Evolutionary conservation across 2,113 vertebrate genomes (phyloP).

Genomic region (Laterallus jamaicensis): DNA sequence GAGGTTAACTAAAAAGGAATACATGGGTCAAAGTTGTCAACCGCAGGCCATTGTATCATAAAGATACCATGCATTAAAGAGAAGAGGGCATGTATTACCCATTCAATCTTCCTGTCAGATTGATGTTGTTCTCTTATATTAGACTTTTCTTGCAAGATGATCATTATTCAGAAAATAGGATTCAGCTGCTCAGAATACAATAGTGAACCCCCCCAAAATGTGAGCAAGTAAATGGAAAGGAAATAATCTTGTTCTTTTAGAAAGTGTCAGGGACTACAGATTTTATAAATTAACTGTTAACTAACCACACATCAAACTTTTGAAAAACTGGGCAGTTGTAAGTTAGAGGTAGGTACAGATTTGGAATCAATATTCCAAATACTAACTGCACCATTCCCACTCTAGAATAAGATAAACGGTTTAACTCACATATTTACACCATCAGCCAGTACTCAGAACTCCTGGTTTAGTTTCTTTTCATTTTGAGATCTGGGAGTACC

Average conservation of each 20-base stretch:
- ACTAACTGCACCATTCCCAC: too few relatives aligned
- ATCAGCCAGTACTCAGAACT: neutral
- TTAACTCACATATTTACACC: neutral
- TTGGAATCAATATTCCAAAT: neutral
- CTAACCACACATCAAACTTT: neutral
- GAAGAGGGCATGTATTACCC: neutral
- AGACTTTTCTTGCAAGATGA: neutral
- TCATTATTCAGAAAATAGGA: neutral
- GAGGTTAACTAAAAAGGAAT: conserved; percentile 38
- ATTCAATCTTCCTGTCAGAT: conserved; percentile 19
- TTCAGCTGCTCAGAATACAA: neutral
- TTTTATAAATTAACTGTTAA: neutral
- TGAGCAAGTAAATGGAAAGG: neutral
- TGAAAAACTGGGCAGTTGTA: neutral
- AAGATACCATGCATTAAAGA: neutral
- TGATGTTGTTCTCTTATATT: neutral
- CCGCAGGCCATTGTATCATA: neutral
- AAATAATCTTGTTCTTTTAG: neutral
- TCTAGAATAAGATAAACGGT: neutral
- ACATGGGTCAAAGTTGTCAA: neutral
- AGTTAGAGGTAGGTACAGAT: neutral
- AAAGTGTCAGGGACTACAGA: neutral
- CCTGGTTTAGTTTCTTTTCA: neutral
- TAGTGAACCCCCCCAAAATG: neutral
- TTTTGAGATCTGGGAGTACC: neutral